These are phyloP conservation scores for Orussus abietinus DNA, from an alignment of 1,140 invertebrate species.

Conservation along the genomic window DNA sequence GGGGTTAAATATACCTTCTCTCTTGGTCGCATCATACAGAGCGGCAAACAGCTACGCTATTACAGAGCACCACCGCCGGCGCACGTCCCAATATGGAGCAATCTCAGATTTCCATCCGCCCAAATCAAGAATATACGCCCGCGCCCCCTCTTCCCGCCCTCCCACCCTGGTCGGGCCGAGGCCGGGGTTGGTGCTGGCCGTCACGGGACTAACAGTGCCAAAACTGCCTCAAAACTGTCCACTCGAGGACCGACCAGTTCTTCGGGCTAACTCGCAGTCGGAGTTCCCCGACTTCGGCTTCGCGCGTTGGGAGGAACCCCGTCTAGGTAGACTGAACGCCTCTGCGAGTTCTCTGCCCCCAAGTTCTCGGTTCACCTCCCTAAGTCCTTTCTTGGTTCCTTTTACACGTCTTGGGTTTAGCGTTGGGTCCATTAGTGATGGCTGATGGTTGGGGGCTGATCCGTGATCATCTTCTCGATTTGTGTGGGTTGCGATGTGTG, in stretches of 20 bases:
- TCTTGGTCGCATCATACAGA: constrained; percentile 28
- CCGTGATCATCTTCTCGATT: no score
- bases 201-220: constrained; percentile 41
- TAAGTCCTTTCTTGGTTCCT: no score
- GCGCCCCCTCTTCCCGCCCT: constrained; percentile 34
- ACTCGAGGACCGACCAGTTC: constrained; percentile 14
- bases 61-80: constrained; percentile 32
- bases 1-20: constrained; percentile 48
- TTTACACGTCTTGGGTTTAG: no score
- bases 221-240: constrained; percentile 42
- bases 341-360: no score
- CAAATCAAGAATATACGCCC: constrained; percentile 54
- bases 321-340: no score
- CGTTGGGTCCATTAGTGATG: no score
- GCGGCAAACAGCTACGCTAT: constrained; percentile 23
- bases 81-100: constrained; percentile 52
- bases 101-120: constrained; percentile 54
- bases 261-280: no score
- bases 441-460: no score
- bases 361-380: no score
- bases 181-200: constrained; percentile 20
- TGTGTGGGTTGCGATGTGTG: no score
- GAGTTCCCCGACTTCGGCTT: no score
- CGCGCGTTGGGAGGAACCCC: no score
- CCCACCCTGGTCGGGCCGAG: constrained; percentile 23